Evolutionary conservation across 2,888 invertebrate species (phyloP).

Genomic region (Neoitamus cyanurus): DNA sequence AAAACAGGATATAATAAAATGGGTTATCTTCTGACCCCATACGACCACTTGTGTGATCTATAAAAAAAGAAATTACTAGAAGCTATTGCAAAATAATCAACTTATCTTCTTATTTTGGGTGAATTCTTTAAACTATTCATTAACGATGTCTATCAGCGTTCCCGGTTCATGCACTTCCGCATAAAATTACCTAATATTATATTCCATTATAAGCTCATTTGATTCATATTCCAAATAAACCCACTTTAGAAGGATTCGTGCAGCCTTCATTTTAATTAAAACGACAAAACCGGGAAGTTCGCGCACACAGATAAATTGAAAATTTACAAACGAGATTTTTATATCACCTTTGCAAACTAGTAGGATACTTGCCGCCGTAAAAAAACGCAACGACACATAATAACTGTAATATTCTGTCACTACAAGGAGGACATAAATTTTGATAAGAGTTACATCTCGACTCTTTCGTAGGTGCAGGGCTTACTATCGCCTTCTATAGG

Average conservation of each 20-base stretch:
- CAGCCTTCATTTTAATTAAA: background rate
- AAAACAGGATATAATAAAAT: too few species aligned
- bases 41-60: background rate
- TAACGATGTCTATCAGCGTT: background rate
- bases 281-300: background rate
- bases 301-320: background rate
- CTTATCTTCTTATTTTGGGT: background rate
- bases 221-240: background rate
- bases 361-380: background rate
- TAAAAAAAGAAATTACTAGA: background rate
- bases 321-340: background rate
- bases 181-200: background rate
- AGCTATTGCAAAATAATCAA: background rate
- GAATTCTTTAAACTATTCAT: background rate
- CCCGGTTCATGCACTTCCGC: background rate
- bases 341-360: background rate
- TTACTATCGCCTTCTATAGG: background rate
- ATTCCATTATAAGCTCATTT: background rate
- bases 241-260: background rate
- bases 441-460: constrained; percentile 28
- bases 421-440: constrained; percentile 37
- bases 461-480: background rate
- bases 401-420: constrained; percentile 6
- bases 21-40: background rate
- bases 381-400: constrained; percentile 22